Evolutionary conservation across 2,797 vertebrate species (phyloP), one percentile per base, ranked within the genome.

Genomic region (Eidolon dupreanum): DNA sequence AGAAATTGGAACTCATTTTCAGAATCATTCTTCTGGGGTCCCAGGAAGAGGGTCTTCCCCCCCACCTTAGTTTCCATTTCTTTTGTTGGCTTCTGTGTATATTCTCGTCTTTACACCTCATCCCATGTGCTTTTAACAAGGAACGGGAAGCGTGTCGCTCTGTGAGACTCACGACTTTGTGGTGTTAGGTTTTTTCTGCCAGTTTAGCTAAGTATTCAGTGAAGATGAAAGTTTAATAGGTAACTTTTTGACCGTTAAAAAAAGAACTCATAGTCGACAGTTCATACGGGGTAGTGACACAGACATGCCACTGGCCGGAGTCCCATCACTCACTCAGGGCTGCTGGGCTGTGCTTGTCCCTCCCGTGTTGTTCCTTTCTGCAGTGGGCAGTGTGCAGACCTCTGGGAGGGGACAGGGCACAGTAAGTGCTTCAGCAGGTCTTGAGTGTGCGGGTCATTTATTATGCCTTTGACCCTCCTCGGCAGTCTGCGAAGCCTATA

Each of bases 31-130:
- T 51, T 38, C 70, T 22, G 22, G 55, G 28, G 36, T 33, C 38
- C 53, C 19, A 26, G 61, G 33, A 49, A 53, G 66, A 92, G 66
- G 31, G n/a, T 1, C 20, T 41, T 11, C 15, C 15, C 15, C 49
- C 15, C 49, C 71, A 33, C 6, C 79, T 81, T 63, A 1, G 31
- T 38, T 63, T 68, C 53, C 24, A 0, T 79, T 26, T 33, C 78
- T 51, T 53, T 74, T 71, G 31, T 78, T n/a, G 16, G 7, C 31
- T 53, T 28, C 53, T 59, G 20, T 5, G 0, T 65, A 6, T 86
- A 91, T 96, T 94, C 78, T 85, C 65, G 33, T 91, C 94, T 88
- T 93, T 49, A 49, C 88, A 88, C 88, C 63, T 93, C 12, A 4
- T 83, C 70, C 24, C 51, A 17, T 13, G 84, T 85, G 93, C 46